Conservation (phyloP, 2,888 invertebrate species). For the Chironomus riparius region DNA sequence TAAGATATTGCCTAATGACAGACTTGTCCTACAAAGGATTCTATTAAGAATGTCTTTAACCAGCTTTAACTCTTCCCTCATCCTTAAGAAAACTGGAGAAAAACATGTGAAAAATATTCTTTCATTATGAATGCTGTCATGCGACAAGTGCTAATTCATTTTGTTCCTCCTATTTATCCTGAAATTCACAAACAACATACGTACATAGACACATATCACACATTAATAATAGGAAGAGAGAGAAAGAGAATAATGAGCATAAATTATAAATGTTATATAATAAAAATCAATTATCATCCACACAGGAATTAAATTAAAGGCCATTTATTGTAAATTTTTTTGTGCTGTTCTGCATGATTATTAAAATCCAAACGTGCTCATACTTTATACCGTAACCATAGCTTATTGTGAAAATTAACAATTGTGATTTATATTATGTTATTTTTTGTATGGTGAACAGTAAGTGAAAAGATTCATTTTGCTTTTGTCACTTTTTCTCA, state of each 20-base stretch:
- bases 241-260: not conserved
- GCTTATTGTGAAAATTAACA: not conserved
- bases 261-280: constrained; percentile 15
- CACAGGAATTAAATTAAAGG: constrained; percentile 7
- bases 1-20: no score
- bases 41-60: no score
- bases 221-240: not conserved
- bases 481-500: not conserved
- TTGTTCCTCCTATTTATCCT: not conserved
- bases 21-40: no score
- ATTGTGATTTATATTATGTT: not conserved
- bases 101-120: no score
- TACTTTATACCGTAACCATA: no score
- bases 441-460: not conserved
- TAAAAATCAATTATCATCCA: constrained; percentile 19
- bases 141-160: no score
- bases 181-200: not conserved
- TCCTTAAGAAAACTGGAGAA: no score
- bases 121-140: no score
- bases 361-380: no score
- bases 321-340: not conserved
- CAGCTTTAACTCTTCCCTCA: no score
- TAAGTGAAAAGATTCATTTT: not conserved
- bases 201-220: not conserved
- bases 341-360: no score